Base-by-base conservation (phyloP, 2,888 invertebrate species). In the Aphidius colemani region DNA sequence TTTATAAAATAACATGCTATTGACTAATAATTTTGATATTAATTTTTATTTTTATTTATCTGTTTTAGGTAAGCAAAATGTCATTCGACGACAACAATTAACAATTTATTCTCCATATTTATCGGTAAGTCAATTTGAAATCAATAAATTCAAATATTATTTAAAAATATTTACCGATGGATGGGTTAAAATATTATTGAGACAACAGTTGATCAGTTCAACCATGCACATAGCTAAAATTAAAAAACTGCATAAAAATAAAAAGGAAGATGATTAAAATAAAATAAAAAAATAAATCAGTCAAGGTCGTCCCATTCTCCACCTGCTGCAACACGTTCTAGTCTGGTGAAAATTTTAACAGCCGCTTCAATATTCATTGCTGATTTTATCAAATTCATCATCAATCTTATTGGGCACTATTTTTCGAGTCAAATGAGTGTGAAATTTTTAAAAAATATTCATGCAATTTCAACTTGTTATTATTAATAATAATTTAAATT, bases 11-110 rank as follows among this genome's bases (percentile, higher is more conserved):
- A 0, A 30, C 3, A 5, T 30, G 3, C 5, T 30, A 30, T 30
- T 30, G 2, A 30, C 5, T 3, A 0, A 30, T 5, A 30, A 30
- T 30, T 30, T 30, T 30, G 30, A 30, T 30, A 30, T 30, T 30
- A 30, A 30, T 41, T 43, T 45, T 53, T 53, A 40, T 59, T 59
- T 59, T 53, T 57, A 45, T 57, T 58, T 53, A 50, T 64, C 40
- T 65, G 60, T 65, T 65, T 40, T 53, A 65, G 65, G 65, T 65
- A 65, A 65, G 65, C 46, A 64, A 30, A 5, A 57, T 57, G n/a
- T n/a, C 39, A 18, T 30, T 44, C 4, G 3, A 44, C 13, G 4
- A 18, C 9, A 7, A 13, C 13, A 7, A 2, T 10, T 8, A 13
- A 10, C 39, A 11, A 56, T 48, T 30, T 46, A 7, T 53, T 46